Conservation (phyloP, 2,113 vertebrate species). For the Oenanthe melanoleuca region DNA sequence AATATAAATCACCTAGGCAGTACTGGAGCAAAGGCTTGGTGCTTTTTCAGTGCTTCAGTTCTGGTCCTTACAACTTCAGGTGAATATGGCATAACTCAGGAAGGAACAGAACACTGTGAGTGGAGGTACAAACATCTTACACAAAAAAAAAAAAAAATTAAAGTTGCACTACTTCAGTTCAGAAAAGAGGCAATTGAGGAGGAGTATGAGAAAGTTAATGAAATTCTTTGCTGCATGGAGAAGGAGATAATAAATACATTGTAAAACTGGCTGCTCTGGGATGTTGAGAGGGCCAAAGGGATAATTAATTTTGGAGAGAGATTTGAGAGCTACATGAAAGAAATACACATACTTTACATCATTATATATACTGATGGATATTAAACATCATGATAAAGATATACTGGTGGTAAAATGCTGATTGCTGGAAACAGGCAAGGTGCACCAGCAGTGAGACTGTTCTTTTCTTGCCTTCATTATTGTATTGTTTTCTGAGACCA, state of each 20-base stretch:
- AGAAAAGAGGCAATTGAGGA: neutral
- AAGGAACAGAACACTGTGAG: neutral
- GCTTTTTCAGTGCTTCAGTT: neutral
- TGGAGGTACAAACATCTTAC: rapidly evolving
- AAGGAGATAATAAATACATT: neutral
- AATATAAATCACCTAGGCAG: neutral
- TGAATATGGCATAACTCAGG: neutral
- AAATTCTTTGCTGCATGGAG: neutral
- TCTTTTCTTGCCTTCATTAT: neutral
- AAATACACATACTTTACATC: neutral
- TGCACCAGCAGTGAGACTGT: neutral
- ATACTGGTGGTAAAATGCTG: neutral
- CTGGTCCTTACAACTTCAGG: neutral
- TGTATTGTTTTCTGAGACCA: neutral
- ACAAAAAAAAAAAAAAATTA: neutral
- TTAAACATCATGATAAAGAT: neutral
- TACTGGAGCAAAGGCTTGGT: neutral
- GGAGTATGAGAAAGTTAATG: neutral
- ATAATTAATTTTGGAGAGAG: conserved; percentile 18
- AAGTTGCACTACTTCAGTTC: neutral
- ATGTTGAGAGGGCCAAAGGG: neutral
- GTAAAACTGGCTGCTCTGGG: neutral
- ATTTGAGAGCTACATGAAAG: neutral
- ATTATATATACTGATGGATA: neutral
- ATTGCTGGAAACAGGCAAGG: neutral